Evolutionary conservation across 2,797 vertebrate species (phyloP).

Genomic region (Notamacropus eugenii): DNA sequence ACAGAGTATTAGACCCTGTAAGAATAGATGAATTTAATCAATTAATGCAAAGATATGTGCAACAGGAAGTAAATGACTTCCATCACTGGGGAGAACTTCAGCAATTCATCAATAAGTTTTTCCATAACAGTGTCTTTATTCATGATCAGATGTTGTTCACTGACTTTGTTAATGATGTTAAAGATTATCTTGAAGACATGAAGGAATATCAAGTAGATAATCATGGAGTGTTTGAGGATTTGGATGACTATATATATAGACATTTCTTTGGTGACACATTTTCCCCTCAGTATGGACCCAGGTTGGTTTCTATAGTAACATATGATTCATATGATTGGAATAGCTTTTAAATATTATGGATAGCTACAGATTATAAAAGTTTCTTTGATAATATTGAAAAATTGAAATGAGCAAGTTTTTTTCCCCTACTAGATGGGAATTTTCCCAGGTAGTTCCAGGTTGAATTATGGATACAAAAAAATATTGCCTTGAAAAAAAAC

Average conservation of each 20-base stretch:
- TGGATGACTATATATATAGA: slow-evolving; percentile 93
- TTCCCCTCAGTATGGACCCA: slow-evolving; percentile 87
- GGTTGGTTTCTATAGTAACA: slow-evolving; percentile 87
- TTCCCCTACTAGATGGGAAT: neutral
- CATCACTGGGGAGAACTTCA: slow-evolving; percentile 95
- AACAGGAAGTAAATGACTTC: slow-evolving; percentile 92
- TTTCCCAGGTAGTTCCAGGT: neutral
- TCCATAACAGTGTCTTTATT: slow-evolving; percentile 94
- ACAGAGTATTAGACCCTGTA: slow-evolving; percentile 91
- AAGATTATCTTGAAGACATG: slow-evolving; percentile 93
- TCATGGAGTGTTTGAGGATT: slow-evolving; percentile 89
- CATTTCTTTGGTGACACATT: slow-evolving; percentile 93
- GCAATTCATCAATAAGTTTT: slow-evolving; percentile 92
- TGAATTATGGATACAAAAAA: neutral
- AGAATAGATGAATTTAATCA: slow-evolving; percentile 92
- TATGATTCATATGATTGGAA: slow-evolving; percentile 75
- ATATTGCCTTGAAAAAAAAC: neutral
- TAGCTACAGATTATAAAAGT: slow-evolving; percentile 14
- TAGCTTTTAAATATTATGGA: slow-evolving; percentile 68
- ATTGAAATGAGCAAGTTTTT: neutral
- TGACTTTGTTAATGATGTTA: slow-evolving; percentile 94
- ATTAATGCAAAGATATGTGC: slow-evolving; percentile 92
- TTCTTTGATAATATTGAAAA: slow-evolving; percentile 20
- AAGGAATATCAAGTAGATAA: slow-evolving; percentile 89
- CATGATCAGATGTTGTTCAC: slow-evolving; percentile 97